Conservation (phyloP, 2,888 invertebrate genomes). For the Nowickia ferox region DNA sequence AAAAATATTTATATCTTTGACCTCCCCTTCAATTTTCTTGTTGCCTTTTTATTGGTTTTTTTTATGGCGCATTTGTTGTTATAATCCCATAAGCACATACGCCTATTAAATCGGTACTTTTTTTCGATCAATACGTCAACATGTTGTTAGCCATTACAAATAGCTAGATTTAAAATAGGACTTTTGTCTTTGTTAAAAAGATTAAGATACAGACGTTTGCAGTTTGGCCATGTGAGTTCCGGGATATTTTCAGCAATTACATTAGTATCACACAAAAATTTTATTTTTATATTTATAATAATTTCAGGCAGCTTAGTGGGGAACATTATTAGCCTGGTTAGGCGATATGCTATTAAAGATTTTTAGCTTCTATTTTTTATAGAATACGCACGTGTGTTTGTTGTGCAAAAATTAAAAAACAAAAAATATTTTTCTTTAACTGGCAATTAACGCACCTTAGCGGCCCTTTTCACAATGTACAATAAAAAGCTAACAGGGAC, state of each 20-base stretch:
- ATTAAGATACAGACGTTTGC: too few relatives aligned
- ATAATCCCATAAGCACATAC: not conserved
- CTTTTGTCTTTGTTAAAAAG: not conserved
- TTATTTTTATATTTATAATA: conserved; percentile 11
- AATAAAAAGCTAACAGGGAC: too few relatives aligned
- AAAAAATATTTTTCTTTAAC: not conserved
- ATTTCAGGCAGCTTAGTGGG: not conserved
- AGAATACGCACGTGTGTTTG: not conserved
- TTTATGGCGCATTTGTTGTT: not conserved
- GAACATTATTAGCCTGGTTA: not conserved
- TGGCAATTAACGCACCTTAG: not conserved
- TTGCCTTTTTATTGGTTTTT: not conserved
- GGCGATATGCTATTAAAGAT: conserved; percentile 12
- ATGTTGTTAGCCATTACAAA: not conserved
- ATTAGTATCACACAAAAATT: not conserved
- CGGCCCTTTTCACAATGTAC: too few relatives aligned
- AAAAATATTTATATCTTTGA: too few relatives aligned
- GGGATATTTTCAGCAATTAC: not conserved
- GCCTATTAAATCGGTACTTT: not conserved
- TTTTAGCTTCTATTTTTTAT: not conserved
- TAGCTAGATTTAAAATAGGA: not conserved
- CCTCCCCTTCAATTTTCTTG: not conserved
- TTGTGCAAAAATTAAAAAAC: not conserved
- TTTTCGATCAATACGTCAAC: not conserved
- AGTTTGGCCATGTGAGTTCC: not conserved